phyloP scores from a whole-genome alignment of 2,888 invertebrate genomes.

The Pseudococcus viburni region DNA sequence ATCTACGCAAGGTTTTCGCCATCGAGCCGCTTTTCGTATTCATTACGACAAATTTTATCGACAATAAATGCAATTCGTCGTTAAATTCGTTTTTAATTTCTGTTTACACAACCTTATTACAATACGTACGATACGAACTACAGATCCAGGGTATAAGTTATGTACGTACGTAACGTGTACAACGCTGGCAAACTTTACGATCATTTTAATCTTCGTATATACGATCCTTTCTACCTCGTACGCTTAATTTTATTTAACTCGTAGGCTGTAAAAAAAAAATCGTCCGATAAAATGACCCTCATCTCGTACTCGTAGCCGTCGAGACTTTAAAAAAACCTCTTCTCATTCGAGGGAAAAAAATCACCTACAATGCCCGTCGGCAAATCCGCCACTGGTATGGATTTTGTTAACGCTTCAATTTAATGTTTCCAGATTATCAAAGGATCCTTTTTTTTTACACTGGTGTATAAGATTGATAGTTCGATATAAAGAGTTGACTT shows the following conservation, averaged over 20 bases:
- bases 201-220: not conserved
- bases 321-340: not conserved
- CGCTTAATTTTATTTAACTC: constrained; percentile 6
- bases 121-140: not conserved
- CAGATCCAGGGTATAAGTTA: not conserved
- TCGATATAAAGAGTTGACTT: constrained; percentile 40
- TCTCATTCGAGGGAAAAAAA: not conserved
- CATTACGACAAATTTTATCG: constrained; percentile 31
- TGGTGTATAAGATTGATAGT: not conserved
- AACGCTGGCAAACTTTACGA: not conserved
- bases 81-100: constrained; percentile 22
- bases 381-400: not conserved
- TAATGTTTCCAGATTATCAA: constrained; percentile 22
- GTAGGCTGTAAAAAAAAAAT: not conserved
- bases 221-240: constrained; percentile 3
- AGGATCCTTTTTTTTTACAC: not conserved
- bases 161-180: not conserved
- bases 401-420: constrained; percentile 44
- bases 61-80: constrained; percentile 27
- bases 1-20: not conserved
- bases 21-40: not conserved
- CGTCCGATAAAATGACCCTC: constrained; percentile 14
- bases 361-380: not conserved
- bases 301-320: not conserved
- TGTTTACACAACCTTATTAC: not conserved